Base-by-base conservation (phyloP, 37 sponge, comb jelly and placozoan species). In the Halichondria panicea region DNA sequence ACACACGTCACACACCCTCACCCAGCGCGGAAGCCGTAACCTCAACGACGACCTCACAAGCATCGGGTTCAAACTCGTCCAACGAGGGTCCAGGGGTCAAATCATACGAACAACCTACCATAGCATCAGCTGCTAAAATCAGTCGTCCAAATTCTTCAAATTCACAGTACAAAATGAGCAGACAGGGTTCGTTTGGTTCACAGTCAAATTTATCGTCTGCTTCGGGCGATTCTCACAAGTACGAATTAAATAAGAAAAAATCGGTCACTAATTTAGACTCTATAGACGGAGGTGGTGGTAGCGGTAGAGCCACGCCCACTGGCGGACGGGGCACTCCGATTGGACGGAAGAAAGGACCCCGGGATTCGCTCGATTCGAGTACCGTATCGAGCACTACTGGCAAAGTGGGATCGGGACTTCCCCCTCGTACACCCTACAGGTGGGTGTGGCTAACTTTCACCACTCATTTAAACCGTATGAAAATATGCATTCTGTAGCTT, bases 361-460 rank as follows among this genome's bases (percentile, higher is more conserved):
- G 55, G 52, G 66, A 35, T 4, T 22, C 13, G 15, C 43, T 43
- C 2, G 64, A 63, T 63, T 63, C 64, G 22, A 52, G 76, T 9
- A 52, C 46, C 48, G 50, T 63, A 1, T 62, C 72, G 2, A 70
- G 33, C 39, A 28, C 64, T 1, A 1, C 50, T 38, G 25, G 8
- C 25, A 76, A 44, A 12, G 41, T 48, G 38, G 3, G 32, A 3
- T 7, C 71, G 1, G 71, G 62, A 9, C 62, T 79, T 24, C 80
- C 80, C 21, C 80, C 80, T 24, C 32, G 80, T 24, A 80, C 80
- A 1, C 80, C 80, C 1, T 74, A 72, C 41, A 45, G 75, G 73
- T 72, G 35, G 28, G 44, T 59, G 67, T 11, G 41, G 12, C 21
- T 12, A 28, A 8, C 27, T 19, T 31, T 22, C 67, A 33, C 39